These are phyloP conservation scores for Mystacides longicornis DNA, from an alignment of 2,888 invertebrate genomes.

Conservation along the genomic window DNA sequence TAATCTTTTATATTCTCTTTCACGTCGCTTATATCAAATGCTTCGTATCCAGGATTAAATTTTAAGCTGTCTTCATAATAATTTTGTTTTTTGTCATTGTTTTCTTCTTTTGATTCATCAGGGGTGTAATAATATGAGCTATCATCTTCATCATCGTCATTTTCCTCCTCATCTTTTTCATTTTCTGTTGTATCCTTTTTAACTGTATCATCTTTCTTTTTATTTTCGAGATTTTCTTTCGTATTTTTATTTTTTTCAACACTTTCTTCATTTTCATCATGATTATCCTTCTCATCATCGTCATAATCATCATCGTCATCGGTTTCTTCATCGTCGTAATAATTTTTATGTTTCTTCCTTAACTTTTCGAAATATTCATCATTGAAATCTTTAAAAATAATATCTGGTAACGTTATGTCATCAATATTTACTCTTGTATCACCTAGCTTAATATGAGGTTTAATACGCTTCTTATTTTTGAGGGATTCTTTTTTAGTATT, in stretches of 20 bases:
- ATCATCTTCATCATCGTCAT: background rate
- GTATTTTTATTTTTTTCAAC: constrained; percentile 20
- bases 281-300: constrained; percentile 15
- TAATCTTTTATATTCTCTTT: constrained; percentile 11
- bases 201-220: constrained; percentile 25
- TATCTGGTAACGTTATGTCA: constrained; percentile 45
- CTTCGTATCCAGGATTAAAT: constrained; percentile 13
- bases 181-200: constrained; percentile 27
- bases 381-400: constrained; percentile 32
- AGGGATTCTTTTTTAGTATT: constrained; percentile 24
- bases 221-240: constrained; percentile 38
- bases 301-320: constrained; percentile 21
- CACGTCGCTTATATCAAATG: constrained; percentile 13
- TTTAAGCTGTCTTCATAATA: constrained; percentile 16
- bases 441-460: constrained; percentile 35
- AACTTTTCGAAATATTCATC: constrained; percentile 15
- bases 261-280: constrained; percentile 24
- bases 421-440: constrained; percentile 41
- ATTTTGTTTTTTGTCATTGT: constrained; percentile 27
- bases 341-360: constrained; percentile 26
- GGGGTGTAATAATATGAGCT: background rate
- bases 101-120: constrained; percentile 27
- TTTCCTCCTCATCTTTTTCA: constrained; percentile 26
- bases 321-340: constrained; percentile 28
- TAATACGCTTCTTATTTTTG: constrained; percentile 28